Evolutionary conservation across 2,113 vertebrate species (phyloP).

Genomic region (Castor canadensis): DNA sequence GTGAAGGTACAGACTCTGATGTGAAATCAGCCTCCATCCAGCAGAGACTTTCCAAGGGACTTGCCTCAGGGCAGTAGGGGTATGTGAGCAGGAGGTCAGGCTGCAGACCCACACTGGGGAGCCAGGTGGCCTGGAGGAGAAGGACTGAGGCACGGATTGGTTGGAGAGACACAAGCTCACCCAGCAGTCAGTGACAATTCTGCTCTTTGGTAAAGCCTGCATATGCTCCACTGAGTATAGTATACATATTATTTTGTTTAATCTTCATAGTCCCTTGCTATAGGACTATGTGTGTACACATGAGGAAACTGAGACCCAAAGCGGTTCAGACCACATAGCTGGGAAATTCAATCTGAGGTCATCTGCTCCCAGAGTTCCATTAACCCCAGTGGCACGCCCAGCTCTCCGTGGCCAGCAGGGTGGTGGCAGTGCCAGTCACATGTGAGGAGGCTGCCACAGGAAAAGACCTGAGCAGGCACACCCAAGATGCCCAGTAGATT

Average conservation of each 20-base stretch:
- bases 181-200: too few species aligned
- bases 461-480: background rate
- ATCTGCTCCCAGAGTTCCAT: background rate
- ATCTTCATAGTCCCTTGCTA: background rate
- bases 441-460: background rate
- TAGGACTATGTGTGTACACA: too few species aligned
- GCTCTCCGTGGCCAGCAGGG: background rate
- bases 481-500: too few species aligned
- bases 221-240: background rate
- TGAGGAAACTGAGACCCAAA: background rate
- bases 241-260: too few species aligned
- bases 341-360: background rate
- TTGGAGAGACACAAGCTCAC: background rate
- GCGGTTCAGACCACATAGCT: background rate
- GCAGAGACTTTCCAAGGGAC: too few species aligned
- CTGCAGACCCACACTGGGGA: too few species aligned
- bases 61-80: background rate
- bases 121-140: background rate
- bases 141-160: background rate
- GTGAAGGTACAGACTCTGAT: background rate
- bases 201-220: accelerated
- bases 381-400: accelerated
- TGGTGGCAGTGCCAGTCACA: background rate
- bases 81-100: background rate
- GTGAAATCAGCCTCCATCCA: background rate